A percentile compares a stretch with the other conserved stretches of the same genome.
Conservation (phyloP, 2,888 invertebrate species). For the Gandaritis pyraliata region DNA sequence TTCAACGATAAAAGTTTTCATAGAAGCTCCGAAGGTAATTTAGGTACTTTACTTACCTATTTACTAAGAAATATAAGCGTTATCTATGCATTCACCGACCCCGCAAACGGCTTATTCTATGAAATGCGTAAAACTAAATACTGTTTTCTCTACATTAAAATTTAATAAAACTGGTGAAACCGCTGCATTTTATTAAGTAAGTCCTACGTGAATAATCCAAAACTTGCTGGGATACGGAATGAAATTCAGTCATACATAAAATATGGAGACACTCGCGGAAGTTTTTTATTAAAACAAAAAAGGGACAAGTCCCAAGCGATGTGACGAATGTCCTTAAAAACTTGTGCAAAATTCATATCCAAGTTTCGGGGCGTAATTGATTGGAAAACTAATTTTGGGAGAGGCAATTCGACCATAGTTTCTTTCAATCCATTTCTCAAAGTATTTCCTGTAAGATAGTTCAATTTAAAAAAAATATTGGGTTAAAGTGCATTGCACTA, state of each 20-base stretch:
- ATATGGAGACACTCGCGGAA: constrained; percentile 41
- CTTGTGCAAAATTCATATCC: constrained; percentile 40
- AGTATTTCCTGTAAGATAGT: background rate
- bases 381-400: constrained; percentile 42
- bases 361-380: constrained; percentile 48
- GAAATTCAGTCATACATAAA: constrained; percentile 41
- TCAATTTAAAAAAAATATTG: too few relatives aligned
- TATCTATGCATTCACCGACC: too few relatives aligned
- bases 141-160: too few relatives aligned
- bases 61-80: too few relatives aligned
- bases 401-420: constrained; percentile 27
- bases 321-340: constrained; percentile 40
- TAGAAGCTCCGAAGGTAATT: background rate
- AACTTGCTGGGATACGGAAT: constrained; percentile 21
- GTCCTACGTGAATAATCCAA: constrained; percentile 17
- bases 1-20: constrained; percentile 3
- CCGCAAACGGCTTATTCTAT: too few relatives aligned
- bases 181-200: constrained; percentile 12
- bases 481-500: too few relatives aligned
- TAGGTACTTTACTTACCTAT: too few relatives aligned
- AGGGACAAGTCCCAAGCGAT: constrained; percentile 41
- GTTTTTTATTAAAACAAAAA: constrained; percentile 44
- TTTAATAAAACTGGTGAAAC: constrained; percentile 17
- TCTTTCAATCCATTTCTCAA: constrained; percentile 9
- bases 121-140: too few relatives aligned